These are phyloP conservation scores for Cephus pulcher DNA, from an alignment of 2,888 invertebrate species.

Conservation along the genomic window DNA sequence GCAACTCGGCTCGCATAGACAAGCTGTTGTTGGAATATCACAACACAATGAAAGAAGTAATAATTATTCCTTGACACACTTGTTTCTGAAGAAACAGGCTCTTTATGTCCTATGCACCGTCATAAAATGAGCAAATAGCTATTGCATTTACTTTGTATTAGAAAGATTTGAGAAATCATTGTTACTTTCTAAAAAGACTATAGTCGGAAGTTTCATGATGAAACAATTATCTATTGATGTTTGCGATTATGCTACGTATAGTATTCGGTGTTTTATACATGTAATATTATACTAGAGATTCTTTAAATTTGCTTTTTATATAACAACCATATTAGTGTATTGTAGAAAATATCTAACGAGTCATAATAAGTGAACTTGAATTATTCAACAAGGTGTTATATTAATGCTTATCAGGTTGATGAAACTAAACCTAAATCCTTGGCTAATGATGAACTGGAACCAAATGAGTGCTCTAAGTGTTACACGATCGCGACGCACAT, in stretches of 20 bases:
- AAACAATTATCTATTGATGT: background rate
- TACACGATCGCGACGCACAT: constrained; percentile 57
- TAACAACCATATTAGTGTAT: background rate
- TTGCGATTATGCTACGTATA: background rate
- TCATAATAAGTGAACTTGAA: background rate
- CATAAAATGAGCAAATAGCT: background rate
- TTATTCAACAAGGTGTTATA: background rate
- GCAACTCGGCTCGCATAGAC: constrained; percentile 82
- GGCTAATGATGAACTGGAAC: constrained; percentile 55
- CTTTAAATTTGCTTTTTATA: background rate
- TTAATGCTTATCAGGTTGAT: background rate
- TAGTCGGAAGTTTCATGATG: background rate
- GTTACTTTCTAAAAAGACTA: background rate
- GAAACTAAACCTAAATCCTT: constrained; percentile 29
- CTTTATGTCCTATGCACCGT: background rate
- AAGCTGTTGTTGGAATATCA: constrained; percentile 71
- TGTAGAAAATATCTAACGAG: background rate
- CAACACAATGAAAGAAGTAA: constrained; percentile 1
- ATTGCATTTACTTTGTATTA: background rate
- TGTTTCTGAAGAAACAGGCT: background rate
- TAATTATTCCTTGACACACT: background rate
- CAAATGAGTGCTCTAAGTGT: constrained; percentile 60
- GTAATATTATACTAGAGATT: background rate
- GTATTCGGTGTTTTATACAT: too few relatives aligned
- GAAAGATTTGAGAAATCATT: background rate